phyloP scores from a whole-genome alignment of 2,888 invertebrate species.

The Taenaris catops region DNA sequence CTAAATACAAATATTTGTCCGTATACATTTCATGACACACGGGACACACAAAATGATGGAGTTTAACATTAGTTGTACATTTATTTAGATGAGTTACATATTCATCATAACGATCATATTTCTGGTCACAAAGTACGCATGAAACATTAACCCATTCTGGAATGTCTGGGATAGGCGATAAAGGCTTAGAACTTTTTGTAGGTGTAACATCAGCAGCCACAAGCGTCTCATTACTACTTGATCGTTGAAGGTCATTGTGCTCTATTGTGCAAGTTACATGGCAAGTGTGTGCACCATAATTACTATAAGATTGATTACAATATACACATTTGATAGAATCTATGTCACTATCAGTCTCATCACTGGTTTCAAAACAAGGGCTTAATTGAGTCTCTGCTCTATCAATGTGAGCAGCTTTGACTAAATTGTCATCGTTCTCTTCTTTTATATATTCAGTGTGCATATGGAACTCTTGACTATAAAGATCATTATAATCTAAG shows the following conservation, averaged over 20 bases:
- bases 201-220: slow-evolving; percentile 53
- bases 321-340: slow-evolving; percentile 69
- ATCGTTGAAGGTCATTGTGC: slow-evolving; percentile 51
- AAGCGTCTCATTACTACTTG: slow-evolving; percentile 66
- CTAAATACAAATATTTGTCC: slow-evolving; percentile 53
- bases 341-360: slow-evolving; percentile 71
- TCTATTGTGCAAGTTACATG: slow-evolving; percentile 66
- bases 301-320: slow-evolving; percentile 59
- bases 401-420: slow-evolving; percentile 40
- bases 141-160: slow-evolving; percentile 43
- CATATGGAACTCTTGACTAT: slow-evolving; percentile 61
- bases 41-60: slow-evolving; percentile 67
- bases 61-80: slow-evolving; percentile 68
- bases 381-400: slow-evolving; percentile 22
- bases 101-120: slow-evolving; percentile 55
- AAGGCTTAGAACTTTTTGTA: slow-evolving; percentile 23
- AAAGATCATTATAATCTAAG: slow-evolving; percentile 54
- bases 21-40: slow-evolving; percentile 67
- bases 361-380: slow-evolving; percentile 50
- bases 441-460: slow-evolving; percentile 53
- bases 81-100: slow-evolving; percentile 63
- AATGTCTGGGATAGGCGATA: slow-evolving; percentile 29
- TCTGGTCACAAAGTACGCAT: slow-evolving; percentile 66
- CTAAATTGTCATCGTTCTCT: slow-evolving; percentile 58
- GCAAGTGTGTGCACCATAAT: slow-evolving; percentile 57